Percentiles rank a stretch among this genome's conserved stretches.
Evolutionary conservation across 2,888 invertebrate genomes (phyloP).

Genomic region (Alloplasta piceator): DNA sequence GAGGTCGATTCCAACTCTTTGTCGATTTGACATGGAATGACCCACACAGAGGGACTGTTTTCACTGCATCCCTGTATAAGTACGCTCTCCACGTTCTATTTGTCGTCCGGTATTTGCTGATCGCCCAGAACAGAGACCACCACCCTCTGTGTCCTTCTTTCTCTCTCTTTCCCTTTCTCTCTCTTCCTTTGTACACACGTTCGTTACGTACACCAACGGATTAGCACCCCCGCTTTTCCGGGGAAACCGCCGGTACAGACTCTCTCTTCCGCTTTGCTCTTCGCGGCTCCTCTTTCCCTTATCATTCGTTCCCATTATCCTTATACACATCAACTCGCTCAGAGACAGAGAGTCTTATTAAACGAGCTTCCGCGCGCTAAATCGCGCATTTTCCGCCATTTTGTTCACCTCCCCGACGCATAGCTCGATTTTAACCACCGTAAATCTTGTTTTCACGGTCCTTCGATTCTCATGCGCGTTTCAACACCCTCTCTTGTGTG

Average conservation of each 20-base stretch:
- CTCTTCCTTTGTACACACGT: constrained; percentile 3
- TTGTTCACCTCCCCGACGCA: background rate
- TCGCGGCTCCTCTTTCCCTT: background rate
- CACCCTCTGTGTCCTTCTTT: background rate
- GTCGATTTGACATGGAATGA: too few species aligned
- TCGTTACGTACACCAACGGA: constrained; percentile 29
- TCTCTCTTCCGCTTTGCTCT: background rate
- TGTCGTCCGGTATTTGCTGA: constrained; percentile 62
- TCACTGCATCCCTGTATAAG: constrained; percentile 20
- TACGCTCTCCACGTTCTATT: constrained; percentile 57
- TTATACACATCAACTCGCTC: background rate
- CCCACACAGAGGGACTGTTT: constrained; percentile 19
- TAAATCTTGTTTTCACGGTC: too few species aligned
- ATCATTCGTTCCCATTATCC: background rate
- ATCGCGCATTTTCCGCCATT: background rate
- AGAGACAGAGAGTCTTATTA: background rate
- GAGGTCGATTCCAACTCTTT: too few species aligned
- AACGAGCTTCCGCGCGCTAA: background rate
- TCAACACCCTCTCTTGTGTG: too few species aligned
- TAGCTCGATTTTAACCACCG: too few species aligned
- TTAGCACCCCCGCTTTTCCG: constrained; percentile 49
- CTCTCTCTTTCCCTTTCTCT: constrained; percentile 15
- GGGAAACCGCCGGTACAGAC: constrained; percentile 3
- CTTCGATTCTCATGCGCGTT: too few species aligned
- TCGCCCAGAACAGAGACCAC: constrained; percentile 42